A percentile compares a stretch with the other conserved stretches of the same genome.
phyloP scores from a whole-genome alignment of 2,113 vertebrate genomes.

The Murina feae region DNA sequence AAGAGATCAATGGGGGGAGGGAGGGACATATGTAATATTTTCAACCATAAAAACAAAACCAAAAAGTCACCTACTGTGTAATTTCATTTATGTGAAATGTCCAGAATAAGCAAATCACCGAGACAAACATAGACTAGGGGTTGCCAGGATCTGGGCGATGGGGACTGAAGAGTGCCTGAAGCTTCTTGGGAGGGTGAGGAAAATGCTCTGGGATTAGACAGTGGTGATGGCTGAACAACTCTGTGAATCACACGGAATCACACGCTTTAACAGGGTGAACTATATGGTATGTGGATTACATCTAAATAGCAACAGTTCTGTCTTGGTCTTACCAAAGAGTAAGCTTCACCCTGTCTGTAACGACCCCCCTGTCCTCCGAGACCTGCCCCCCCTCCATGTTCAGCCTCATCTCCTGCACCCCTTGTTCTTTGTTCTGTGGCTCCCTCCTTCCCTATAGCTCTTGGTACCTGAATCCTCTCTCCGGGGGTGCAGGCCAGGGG shows the following conservation, averaged over 20 bases:
- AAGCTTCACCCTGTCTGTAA: not conserved
- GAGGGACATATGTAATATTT: too few relatives aligned
- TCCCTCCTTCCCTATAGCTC: not conserved
- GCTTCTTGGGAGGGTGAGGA: not conserved
- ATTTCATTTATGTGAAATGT: not conserved
- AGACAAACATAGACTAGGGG: not conserved
- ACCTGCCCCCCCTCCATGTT: not conserved
- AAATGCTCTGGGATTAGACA: not conserved
- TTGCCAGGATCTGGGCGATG: not conserved
- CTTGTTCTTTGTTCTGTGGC: not conserved
- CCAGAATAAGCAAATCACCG: not conserved
- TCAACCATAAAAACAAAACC: too few relatives aligned
- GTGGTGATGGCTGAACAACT: not conserved
- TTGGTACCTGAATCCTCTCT: not conserved
- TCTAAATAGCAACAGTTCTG: not conserved
- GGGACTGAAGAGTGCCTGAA: too few relatives aligned
- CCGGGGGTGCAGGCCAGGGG: not conserved
- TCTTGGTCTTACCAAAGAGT: not conserved
- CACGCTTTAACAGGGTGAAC: not conserved
- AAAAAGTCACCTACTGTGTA: too few relatives aligned
- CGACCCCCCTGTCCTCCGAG: not conserved
- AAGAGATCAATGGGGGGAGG: too few relatives aligned
- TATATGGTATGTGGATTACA: not conserved
- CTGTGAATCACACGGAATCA: not conserved
- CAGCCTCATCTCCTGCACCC: not conserved